Evolutionary conservation across 1,140 invertebrate genomes (phyloP).

Genomic region (Nasonia longicornis): DNA sequence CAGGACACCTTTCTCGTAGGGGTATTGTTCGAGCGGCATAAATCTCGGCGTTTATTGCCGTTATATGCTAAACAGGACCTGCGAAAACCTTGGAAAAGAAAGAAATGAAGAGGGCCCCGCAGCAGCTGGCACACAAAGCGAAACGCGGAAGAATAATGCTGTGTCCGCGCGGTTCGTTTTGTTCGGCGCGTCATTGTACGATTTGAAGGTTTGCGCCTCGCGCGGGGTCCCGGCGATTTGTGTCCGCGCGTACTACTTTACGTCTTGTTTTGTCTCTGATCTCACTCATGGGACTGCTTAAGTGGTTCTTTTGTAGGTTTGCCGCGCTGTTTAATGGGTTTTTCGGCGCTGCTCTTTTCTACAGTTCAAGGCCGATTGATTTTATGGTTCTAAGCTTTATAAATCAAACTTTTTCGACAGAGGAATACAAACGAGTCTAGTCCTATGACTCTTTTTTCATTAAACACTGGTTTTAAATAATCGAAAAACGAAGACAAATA

Average conservation of each 20-base stretch:
- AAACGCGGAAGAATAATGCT: conserved; percentile 9
- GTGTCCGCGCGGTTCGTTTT: conserved; percentile 3
- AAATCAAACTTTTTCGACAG: no score
- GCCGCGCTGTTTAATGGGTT: not conserved
- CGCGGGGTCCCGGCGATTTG: not conserved
- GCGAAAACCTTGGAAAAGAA: conserved; percentile 40
- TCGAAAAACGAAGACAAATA: no score
- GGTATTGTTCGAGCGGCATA: conserved; percentile 55
- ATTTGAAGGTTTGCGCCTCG: conserved; percentile 16
- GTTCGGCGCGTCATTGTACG: conserved; percentile 15
- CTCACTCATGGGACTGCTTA: not conserved
- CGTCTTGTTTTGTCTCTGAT: not conserved
- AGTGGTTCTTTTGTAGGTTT: not conserved
- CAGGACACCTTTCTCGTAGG: not conserved
- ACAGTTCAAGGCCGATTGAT: not conserved
- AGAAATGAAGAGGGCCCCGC: conserved; percentile 4
- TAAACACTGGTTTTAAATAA: no score
- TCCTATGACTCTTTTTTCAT: no score
- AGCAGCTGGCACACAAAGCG: not conserved
- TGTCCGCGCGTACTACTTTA: not conserved
- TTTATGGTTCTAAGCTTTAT: no score
- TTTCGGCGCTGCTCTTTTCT: not conserved
- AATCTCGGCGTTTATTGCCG: conserved; percentile 56
- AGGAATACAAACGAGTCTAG: no score
- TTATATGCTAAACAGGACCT: conserved; percentile 57